These are phyloP conservation scores for Aphidius gifuensis DNA, from an alignment of 1,140 invertebrate species.

Conservation along the genomic window DNA sequence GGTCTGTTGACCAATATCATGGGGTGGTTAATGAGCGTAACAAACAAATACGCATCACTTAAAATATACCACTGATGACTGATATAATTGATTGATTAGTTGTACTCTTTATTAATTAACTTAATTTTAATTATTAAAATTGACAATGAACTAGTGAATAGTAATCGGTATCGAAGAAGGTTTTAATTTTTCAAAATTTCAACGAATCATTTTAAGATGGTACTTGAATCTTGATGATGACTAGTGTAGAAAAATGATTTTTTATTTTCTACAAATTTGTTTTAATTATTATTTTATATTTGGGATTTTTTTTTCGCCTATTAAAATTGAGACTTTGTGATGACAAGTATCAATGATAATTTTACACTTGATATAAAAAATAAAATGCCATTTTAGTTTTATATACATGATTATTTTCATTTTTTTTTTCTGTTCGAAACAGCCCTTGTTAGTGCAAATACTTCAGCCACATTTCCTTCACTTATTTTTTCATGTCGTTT, in stretches of 20 bases:
- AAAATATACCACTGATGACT: constrained; percentile 14
- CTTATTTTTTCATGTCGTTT: constrained; percentile 11
- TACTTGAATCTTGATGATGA: too few species aligned
- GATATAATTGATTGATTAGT: constrained; percentile 32
- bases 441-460: too few species aligned
- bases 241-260: too few species aligned
- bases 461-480: constrained; percentile 19
- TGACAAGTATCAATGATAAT: too few species aligned
- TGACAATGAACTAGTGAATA: too few species aligned
- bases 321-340: not conserved
- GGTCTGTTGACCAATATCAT: constrained; percentile 26
- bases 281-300: constrained; percentile 11
- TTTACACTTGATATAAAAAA: not conserved
- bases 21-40: constrained; percentile 31
- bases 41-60: constrained; percentile 32
- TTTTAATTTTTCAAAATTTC: too few species aligned
- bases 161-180: too few species aligned
- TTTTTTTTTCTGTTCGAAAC: not conserved
- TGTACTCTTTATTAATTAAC: constrained; percentile 13
- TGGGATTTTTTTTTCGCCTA: not conserved
- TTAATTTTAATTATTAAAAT: constrained; percentile 4
- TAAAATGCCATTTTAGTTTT: not conserved
- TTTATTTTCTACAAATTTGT: not conserved
- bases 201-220: too few species aligned
- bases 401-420: too few species aligned